These are phyloP conservation scores for Ataeniobius toweri DNA, from an alignment of 2,797 vertebrate genomes.

Conservation along the genomic window DNA sequence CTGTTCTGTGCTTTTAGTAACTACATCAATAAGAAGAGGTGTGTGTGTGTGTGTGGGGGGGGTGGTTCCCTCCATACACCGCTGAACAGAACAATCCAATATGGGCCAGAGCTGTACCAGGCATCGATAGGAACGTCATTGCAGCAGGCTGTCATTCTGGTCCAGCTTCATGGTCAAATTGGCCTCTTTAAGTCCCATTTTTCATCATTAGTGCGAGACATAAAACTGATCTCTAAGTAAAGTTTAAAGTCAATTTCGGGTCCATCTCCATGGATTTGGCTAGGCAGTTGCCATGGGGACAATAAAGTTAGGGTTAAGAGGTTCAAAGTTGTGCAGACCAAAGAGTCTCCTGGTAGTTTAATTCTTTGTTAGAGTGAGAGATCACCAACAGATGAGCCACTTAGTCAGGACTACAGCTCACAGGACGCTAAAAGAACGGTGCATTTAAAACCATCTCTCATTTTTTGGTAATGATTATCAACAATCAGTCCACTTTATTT, in stretches of 20 bases:
- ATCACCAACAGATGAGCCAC: slow-evolving; percentile 16
- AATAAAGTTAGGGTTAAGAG: slow-evolving; percentile 49
- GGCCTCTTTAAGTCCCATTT: slow-evolving; percentile 71
- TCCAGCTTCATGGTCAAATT: slow-evolving; percentile 48
- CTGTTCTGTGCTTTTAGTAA: slow-evolving; percentile 50
- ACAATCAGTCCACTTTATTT: background rate
- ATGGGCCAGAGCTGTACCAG: slow-evolving; percentile 54
- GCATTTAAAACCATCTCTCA: background rate
- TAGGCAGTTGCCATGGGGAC: slow-evolving; percentile 49
- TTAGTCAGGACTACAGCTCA: background rate
- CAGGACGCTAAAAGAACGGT: slow-evolving; percentile 1
- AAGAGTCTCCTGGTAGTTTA: slow-evolving; percentile 34
- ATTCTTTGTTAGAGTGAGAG: slow-evolving; percentile 26
- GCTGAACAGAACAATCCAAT: slow-evolving; percentile 76
- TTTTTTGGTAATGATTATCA: background rate
- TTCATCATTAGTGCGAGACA: slow-evolving; percentile 76
- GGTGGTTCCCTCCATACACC: slow-evolving; percentile 57
- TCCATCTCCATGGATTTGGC: slow-evolving; percentile 45
- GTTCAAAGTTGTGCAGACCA: slow-evolving; percentile 38
- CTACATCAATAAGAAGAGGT: slow-evolving; percentile 65
- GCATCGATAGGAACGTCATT: slow-evolving; percentile 57
- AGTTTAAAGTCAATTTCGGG: slow-evolving; percentile 64
- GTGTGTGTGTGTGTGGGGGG: slow-evolving; percentile 4
- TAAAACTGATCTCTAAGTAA: slow-evolving; percentile 74
- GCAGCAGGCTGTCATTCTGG: slow-evolving; percentile 47